Conservation (phyloP, 2,113 vertebrate genomes). For the Orycteropus afer region DNA sequence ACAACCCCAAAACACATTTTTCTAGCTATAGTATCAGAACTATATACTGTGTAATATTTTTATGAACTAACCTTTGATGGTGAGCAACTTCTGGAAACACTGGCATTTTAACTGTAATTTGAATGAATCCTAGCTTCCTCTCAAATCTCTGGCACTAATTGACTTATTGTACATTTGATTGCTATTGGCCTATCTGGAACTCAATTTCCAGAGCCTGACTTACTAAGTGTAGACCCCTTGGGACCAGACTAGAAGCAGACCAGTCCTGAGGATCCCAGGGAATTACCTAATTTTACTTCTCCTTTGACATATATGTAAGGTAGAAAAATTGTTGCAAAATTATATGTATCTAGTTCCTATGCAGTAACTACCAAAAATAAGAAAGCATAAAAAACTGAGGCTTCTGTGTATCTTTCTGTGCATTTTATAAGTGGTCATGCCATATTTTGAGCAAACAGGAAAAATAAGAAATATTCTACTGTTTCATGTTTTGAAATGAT, state of each 20-base stretch:
- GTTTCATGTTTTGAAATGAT: conserved; percentile 75
- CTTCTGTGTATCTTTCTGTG: conserved; percentile 29
- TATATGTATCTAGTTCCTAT: background rate
- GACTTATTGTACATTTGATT: background rate
- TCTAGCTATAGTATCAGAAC: background rate
- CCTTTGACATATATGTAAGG: background rate
- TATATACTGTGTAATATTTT: background rate
- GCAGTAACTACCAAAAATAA: conserved; percentile 50
- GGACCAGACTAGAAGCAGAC: background rate
- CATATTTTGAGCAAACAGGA: background rate
- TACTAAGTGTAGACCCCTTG: conserved; percentile 31
- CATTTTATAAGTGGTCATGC: conserved; percentile 9
- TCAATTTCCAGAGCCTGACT: background rate
- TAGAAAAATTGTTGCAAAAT: conserved; percentile 28
- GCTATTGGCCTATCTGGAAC: background rate
- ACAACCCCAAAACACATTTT: background rate
- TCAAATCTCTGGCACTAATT: background rate
- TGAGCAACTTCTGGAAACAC: conserved; percentile 1
- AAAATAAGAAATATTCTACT: conserved; percentile 59
- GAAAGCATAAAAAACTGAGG: background rate
- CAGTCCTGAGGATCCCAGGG: background rate
- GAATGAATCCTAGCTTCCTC: background rate
- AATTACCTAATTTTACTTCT: conserved; percentile 9
- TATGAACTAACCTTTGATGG: background rate
- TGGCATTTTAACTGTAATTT: conserved; percentile 29